Percentiles rank a stretch among this genome's conserved stretches.
Conservation (phyloP, 2,113 vertebrate species). For the Fregata magnificens region DNA sequence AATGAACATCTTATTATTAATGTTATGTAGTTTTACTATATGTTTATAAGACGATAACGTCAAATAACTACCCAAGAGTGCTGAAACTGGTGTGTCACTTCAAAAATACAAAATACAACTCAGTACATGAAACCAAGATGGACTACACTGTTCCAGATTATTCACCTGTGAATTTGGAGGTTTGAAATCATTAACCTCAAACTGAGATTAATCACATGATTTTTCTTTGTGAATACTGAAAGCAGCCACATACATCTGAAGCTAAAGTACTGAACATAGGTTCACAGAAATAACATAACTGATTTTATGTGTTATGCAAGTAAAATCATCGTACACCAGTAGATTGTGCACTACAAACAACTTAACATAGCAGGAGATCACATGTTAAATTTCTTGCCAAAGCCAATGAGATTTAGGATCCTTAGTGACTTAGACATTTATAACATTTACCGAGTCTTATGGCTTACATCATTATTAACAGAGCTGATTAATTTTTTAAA, state of each 20-base stretch:
- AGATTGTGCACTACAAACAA: neutral
- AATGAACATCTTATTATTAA: neutral
- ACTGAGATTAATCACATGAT: neutral
- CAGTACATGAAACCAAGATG: neutral
- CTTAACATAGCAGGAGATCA: neutral
- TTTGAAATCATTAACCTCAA: conserved; percentile 10
- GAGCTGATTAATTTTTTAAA: neutral
- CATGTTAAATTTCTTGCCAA: neutral
- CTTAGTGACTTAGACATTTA: neutral
- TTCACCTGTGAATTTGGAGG: neutral
- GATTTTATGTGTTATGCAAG: neutral
- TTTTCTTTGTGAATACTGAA: neutral
- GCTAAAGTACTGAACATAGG: neutral
- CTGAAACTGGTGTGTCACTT: neutral
- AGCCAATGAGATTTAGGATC: neutral
- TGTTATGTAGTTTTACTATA: neutral
- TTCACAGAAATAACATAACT: neutral
- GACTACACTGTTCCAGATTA: neutral
- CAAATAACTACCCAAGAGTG: neutral
- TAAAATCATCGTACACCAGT: neutral
- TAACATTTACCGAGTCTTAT: neutral
- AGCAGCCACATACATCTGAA: neutral
- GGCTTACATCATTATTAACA: neutral
- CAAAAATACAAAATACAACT: conserved; percentile 2
- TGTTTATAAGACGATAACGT: neutral